phyloP scores from a whole-genome alignment of 2,113 vertebrate genomes.

The Actenoides hombroni region DNA sequence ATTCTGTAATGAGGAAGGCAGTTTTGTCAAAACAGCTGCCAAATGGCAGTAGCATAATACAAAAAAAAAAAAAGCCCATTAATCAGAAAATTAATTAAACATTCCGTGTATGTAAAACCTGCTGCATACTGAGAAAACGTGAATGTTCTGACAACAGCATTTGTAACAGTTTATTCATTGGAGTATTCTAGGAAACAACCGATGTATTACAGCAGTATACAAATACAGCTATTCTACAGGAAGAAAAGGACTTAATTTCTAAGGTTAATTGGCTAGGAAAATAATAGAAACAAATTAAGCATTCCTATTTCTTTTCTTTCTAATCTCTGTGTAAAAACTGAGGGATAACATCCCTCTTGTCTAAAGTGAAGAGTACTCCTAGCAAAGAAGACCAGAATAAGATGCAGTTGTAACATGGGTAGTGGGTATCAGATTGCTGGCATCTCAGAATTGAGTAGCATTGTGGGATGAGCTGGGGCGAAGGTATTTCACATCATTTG shows the following conservation, averaged over 20 bases:
- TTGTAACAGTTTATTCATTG: conserved; percentile 54
- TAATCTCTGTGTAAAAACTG: background rate
- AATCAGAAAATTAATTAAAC: conserved; percentile 79
- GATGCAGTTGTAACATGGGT: background rate
- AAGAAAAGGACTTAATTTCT: background rate
- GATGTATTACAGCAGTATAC: background rate
- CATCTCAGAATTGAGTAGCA: background rate
- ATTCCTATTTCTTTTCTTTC: background rate
- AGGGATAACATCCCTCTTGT: background rate
- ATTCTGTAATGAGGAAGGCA: conserved; percentile 73
- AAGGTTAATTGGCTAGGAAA: background rate
- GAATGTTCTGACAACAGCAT: conserved; percentile 55
- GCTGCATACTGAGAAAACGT: conserved; percentile 56
- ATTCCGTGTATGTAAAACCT: conserved; percentile 65
- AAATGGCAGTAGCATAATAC: conserved; percentile 69
- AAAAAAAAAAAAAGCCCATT: conserved; percentile 57
- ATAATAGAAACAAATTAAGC: background rate
- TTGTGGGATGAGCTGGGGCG: background rate
- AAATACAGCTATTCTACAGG: conserved; percentile 5
- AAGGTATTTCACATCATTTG: background rate
- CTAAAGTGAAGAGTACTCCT: background rate
- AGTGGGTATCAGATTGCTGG: rapidly evolving
- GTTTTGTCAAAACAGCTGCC: conserved; percentile 79
- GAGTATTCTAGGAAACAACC: conserved; percentile 9
- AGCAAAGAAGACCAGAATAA: background rate